Evolutionary conservation across 2,113 vertebrate species (phyloP).

Genomic region (Fulica atra): DNA sequence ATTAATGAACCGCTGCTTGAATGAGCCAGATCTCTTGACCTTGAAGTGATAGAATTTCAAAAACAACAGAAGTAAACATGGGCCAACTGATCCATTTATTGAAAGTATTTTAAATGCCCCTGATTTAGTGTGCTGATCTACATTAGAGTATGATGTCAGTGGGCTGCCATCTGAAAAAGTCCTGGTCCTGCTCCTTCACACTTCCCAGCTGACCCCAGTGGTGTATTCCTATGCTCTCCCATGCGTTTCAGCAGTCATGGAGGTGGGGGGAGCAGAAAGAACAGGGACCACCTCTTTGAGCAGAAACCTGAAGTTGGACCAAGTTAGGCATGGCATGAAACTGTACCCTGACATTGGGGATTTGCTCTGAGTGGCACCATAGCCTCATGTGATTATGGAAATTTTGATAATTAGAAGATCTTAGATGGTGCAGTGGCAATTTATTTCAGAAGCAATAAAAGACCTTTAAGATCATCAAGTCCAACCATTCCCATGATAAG

Average conservation of each 20-base stretch:
- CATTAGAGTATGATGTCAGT: not conserved
- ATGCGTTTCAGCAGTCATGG: not conserved
- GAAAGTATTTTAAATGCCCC: not conserved
- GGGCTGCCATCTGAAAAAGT: not conserved
- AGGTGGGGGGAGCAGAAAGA: not conserved
- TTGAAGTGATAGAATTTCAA: not conserved
- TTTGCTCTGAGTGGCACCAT: not conserved
- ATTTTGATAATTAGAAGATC: not conserved
- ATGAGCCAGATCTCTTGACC: not conserved
- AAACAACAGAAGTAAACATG: not conserved
- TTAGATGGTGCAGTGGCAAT: not conserved
- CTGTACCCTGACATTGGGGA: accelerated
- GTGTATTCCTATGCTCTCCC: not conserved
- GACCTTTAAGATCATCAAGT: not conserved
- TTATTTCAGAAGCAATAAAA: not conserved
- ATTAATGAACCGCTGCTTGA: not conserved
- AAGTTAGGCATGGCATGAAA: not conserved
- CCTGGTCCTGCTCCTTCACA: not conserved
- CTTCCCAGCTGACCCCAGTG: not conserved
- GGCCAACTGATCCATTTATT: not conserved
- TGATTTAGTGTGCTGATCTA: not conserved
- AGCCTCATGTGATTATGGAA: not conserved
- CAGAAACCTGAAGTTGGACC: not conserved
- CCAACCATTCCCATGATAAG: too few relatives aligned
- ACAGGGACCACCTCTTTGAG: not conserved